These are phyloP conservation scores for Alauda arvensis DNA, from an alignment of 2,797 vertebrate species.

Conservation along the genomic window DNA sequence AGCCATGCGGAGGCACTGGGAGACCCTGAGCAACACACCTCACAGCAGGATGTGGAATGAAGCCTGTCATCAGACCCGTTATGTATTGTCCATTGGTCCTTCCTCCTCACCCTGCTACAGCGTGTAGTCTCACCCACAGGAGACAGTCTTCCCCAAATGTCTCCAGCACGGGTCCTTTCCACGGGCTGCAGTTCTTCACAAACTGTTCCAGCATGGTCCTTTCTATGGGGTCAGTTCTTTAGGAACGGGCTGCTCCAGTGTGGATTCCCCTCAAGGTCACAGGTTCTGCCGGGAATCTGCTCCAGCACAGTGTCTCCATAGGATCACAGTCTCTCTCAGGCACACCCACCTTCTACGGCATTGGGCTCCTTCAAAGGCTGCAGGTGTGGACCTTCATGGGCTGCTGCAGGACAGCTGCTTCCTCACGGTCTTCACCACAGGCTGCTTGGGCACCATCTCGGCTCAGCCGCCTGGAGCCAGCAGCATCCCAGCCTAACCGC, in stretches of 20 bases:
- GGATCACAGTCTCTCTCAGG: neutral
- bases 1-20: neutral
- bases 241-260: neutral
- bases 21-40: neutral
- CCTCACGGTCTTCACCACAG: neutral
- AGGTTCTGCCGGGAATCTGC: neutral
- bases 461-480: neutral
- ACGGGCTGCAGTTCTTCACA: neutral
- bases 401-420: neutral
- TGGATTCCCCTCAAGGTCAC: neutral
- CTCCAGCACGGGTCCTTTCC: neutral
- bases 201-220: neutral
- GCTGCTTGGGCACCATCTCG: neutral
- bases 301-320: neutral
- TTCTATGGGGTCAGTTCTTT: neutral
- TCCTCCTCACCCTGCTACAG: neutral
- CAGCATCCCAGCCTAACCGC: fast-evolving
- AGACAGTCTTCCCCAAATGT: neutral
- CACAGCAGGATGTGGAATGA: neutral
- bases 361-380: neutral
- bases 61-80: neutral
- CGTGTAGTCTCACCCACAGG: neutral
- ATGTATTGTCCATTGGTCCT: neutral
- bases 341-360: neutral
- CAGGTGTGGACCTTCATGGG: neutral